Base-by-base conservation (phyloP, 2,797 vertebrate species). In the Zalophus californianus region DNA sequence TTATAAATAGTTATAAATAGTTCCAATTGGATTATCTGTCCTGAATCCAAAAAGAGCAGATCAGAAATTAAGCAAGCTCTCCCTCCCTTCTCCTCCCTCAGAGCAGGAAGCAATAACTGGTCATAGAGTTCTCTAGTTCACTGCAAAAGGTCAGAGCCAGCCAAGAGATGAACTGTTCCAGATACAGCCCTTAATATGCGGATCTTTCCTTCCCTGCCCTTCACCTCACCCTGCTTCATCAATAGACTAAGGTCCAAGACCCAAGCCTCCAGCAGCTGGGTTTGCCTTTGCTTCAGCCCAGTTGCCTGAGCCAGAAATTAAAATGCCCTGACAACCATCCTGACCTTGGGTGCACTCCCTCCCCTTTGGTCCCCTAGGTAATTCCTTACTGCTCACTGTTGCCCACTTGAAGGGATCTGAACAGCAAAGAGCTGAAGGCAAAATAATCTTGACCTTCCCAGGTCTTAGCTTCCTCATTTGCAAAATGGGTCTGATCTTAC, bases 1-100 rank as follows among this genome's bases (percentile, higher is more conserved):
- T 83, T 94, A 54, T 64, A 64, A 95, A 85, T 41, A 78, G 25
- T 60, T 23, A 54, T 64, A 64, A 95, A 85, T 41, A 78, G 25
- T 60, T 23, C 25, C 10, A 38, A 1, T 7, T 60, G 23, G 64
- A 79, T 44, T n/a, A 70, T 75, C 94, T 94, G 68, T 72, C 66
- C n/a, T 66, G 32, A 96, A 94, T 90, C n/a, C 38, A 79, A 66
- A 50, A 72, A 77, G 52, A 92, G 20, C 35, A 27, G 16, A 73
- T 92, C 52, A 90, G 48, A 83, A 96, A 84, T 85, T 25, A 88
- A 85, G 7, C 20, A 35, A 66, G 21, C 5, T 60, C 62, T 38
- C 15, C 23, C 29, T 54, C 13, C 14, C 21, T 0, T 8, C 21
- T 50, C 25, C 15, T 27, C 13, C n/a, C 16, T 23, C 25, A 1